Conservation (phyloP, 2,797 vertebrate genomes). For the Lemur catta region DNA sequence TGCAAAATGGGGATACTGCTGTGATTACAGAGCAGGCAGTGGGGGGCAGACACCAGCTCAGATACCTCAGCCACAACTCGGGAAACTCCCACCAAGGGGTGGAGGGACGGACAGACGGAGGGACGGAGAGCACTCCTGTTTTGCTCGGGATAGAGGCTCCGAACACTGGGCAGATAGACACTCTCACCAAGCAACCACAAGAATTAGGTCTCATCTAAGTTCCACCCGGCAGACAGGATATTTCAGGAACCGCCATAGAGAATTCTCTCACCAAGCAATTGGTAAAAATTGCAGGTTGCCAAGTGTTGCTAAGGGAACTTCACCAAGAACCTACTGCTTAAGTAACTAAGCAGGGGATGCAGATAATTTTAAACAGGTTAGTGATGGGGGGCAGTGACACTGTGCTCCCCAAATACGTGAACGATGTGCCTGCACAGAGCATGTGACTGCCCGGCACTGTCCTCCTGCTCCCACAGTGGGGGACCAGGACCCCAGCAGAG, state of each 20-base stretch:
- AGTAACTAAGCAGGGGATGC: too few relatives aligned
- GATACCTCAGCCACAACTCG: not conserved
- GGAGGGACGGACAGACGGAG: not conserved
- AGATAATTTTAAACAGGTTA: not conserved
- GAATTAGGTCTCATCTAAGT: not conserved
- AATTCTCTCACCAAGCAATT: not conserved
- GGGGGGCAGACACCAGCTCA: not conserved
- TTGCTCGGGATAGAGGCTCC: not conserved
- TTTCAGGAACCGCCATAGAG: not conserved
- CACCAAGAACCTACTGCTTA: not conserved
- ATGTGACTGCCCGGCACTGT: not conserved
- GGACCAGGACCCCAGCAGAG: not conserved
- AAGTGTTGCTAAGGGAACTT: not conserved
- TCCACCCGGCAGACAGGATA: not conserved
- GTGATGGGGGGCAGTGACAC: not conserved
- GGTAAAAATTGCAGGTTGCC: not conserved
- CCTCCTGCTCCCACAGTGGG: not conserved
- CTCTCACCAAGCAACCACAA: too few relatives aligned
- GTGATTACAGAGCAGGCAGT: not conserved
- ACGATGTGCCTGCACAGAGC: not conserved
- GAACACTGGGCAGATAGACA: not conserved
- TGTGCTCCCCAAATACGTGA: fast-evolving
- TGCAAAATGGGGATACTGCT: fast-evolving
- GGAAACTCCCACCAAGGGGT: not conserved
- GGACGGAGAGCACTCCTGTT: fast-evolving